These are phyloP conservation scores for Cyanistes caeruleus DNA, from an alignment of 2,113 vertebrate species.

Conservation along the genomic window DNA sequence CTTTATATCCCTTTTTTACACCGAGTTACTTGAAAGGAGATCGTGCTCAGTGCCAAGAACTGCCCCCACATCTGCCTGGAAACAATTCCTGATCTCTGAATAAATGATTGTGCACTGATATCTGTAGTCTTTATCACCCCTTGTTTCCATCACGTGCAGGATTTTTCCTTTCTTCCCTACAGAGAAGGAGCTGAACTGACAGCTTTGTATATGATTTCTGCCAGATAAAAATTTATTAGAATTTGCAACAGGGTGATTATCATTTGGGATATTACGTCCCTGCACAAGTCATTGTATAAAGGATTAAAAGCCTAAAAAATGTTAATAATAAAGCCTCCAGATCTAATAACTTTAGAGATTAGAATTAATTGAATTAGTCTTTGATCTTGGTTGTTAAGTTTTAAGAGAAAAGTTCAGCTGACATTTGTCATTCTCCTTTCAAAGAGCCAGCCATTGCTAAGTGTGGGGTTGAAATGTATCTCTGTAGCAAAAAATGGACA, in stretches of 20 bases:
- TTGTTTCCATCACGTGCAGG: background rate
- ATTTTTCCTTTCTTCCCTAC: conserved; percentile 14
- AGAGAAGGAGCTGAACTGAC: conserved; percentile 40
- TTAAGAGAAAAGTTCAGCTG: conserved; percentile 44
- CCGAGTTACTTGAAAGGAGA: background rate
- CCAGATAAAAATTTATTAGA: conserved; percentile 65
- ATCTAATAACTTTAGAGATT: conserved; percentile 68
- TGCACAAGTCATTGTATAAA: conserved; percentile 47
- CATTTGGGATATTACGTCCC: conserved; percentile 31
- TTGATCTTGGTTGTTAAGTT: conserved; percentile 61
- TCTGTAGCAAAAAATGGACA: background rate
- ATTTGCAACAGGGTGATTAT: conserved; percentile 48
- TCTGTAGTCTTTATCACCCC: background rate
- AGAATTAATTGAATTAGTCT: conserved; percentile 74
- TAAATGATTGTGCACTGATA: conserved; percentile 4
- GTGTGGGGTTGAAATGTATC: background rate
- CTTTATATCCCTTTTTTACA: background rate
- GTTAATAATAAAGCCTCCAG: conserved; percentile 50
- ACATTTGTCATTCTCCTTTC: background rate
- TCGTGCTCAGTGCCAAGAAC: background rate
- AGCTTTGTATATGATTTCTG: conserved; percentile 43
- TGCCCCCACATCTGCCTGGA: background rate
- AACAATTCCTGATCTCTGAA: conserved; percentile 19
- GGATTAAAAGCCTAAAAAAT: conserved; percentile 70
- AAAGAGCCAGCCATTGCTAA: background rate